Evolutionary conservation across 2,113 vertebrate species (phyloP), one percentile per base, ranked within the genome.

Genomic region (Oreochromis tanganicae): DNA sequence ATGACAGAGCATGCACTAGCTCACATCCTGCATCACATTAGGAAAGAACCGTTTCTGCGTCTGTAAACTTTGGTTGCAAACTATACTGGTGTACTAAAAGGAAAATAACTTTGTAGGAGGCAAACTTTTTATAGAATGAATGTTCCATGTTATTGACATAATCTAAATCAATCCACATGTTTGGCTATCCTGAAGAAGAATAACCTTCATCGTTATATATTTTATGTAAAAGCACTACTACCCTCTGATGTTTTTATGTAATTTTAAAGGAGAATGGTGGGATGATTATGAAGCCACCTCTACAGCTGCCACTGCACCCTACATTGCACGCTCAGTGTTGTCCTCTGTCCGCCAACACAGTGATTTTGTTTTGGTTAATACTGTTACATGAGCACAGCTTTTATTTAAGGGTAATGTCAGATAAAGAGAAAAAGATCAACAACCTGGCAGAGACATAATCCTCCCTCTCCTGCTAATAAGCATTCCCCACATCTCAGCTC

Each of bases 351-450:
- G 59, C 90, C 85, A 85, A 88, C 90, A 86, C 90, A 4, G 5
- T 46, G 83, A 56, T 83, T 86, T 84, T 19, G 19, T 83, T 86
- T 86, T 10, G 24, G 13, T 83, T 83, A 71, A 92, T 71, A 14
- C 89, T 78, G 66, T 88, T 87, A 87, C 84, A 81, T 89, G 83
- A 90, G 82, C 75, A 80, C 52, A 41, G 90, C 36, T 84, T 75
- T 83, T 61, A 55, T 82, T 88, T 52, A 41, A 75, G 9, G 55
- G 32, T 29, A 66, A 56, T n/a, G 71, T 68, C 3, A 85, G 81
- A 75, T 52, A 83, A 71, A 21, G 36, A 82, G 19, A 82, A 21
- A 81, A 29, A 81, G 71, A 82, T 88, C 79, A 84, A 29, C 83
- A 57, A 68, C 27, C 86, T 86, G 66, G 71, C 88, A 91, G 84